Percentiles rank a stretch among this genome's conserved stretches.
Evolutionary conservation across 2,113 vertebrate genomes (phyloP).

Genomic region (Poicephalus meyeri): DNA sequence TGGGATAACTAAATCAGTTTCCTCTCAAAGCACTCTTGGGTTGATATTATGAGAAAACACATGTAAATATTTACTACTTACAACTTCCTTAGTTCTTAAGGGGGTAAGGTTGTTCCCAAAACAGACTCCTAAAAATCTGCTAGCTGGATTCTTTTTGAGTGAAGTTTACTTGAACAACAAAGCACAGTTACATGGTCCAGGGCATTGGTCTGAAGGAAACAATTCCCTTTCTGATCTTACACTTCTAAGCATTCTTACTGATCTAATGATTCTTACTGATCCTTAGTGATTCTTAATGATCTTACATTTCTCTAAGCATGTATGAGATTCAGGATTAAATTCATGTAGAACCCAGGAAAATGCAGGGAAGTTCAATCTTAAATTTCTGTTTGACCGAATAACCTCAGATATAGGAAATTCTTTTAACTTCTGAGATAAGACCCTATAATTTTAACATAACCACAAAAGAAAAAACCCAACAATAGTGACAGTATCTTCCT

Average conservation of each 20-base stretch:
- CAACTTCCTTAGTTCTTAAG: background rate
- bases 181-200: background rate
- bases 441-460: background rate
- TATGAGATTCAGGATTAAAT: background rate
- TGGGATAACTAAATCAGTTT: background rate
- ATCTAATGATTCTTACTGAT: background rate
- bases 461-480: background rate
- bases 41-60: background rate
- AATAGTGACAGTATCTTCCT: background rate
- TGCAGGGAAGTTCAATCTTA: background rate
- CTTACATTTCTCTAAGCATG: background rate
- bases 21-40: background rate
- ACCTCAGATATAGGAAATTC: background rate
- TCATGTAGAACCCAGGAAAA: background rate
- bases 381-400: slow-evolving; percentile 23
- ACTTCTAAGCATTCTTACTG: background rate
- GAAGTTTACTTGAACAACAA: background rate
- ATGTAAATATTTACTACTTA: background rate
- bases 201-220: background rate
- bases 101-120: background rate
- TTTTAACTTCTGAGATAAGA: background rate
- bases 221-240: background rate
- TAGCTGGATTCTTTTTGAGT: background rate
- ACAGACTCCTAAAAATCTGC: background rate
- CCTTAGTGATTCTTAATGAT: background rate